Evolutionary conservation across 1,140 invertebrate species (phyloP).

Genomic region (Orchestia grillus): DNA sequence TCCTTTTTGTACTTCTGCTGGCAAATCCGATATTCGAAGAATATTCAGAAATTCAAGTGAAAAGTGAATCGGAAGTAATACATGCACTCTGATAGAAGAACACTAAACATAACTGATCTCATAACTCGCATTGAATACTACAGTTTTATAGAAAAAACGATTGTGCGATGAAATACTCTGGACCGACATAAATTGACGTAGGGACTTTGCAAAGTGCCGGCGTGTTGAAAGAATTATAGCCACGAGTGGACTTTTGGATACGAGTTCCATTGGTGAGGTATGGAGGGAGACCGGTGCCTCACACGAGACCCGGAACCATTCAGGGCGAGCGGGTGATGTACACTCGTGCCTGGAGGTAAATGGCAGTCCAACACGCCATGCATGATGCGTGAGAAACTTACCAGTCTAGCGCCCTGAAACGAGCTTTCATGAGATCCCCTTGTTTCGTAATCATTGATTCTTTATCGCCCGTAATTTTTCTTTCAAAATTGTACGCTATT

Average conservation of each 20-base stretch:
- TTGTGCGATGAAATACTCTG: not conserved
- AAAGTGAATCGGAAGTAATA: not conserved
- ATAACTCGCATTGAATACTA: no score
- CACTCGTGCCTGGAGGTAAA: not conserved
- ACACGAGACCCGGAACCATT: not conserved
- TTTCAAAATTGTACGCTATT: not conserved
- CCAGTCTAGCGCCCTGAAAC: not conserved
- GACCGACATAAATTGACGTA: not conserved
- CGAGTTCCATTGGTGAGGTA: not conserved
- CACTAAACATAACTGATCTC: not conserved
- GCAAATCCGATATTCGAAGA: not conserved
- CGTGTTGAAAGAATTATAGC: not conserved
- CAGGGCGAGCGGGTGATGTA: not conserved
- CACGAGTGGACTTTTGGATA: not conserved
- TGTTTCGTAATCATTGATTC: not conserved
- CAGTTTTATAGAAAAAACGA: not conserved
- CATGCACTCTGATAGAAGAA: not conserved
- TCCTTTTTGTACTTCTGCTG: not conserved
- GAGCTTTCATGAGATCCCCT: not conserved
- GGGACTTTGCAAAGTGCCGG: not conserved
- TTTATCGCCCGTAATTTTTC: not conserved
- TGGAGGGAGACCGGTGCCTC: no score
- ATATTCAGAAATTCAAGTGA: not conserved
- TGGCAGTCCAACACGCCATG: not conserved
- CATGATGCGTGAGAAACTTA: not conserved